phyloP scores from a whole-genome alignment of 2,888 invertebrate species.

The Orchestes rusci region DNA sequence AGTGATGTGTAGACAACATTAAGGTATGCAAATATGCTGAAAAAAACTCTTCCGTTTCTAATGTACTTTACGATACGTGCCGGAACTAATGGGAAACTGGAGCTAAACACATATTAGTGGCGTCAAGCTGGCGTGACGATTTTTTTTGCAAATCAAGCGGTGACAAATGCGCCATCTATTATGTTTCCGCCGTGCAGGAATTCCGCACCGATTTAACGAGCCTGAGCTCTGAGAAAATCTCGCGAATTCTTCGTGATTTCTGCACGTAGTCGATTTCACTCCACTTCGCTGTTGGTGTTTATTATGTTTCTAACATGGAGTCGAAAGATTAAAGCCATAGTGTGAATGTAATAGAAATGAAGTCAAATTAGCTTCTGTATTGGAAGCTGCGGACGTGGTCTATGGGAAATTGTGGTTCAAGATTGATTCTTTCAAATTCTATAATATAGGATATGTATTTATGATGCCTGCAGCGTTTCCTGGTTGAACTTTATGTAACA shows the following conservation, averaged over 20 bases:
- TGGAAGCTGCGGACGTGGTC: not conserved
- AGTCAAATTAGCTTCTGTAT: conserved; percentile 9
- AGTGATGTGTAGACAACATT: no score
- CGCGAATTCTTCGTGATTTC: conserved; percentile 37
- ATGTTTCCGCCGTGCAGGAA: conserved; percentile 36
- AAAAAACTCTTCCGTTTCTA: no score
- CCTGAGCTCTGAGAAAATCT: conserved; percentile 36
- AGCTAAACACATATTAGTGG: no score
- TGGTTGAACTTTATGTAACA: no score
- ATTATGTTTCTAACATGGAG: conserved; percentile 12
- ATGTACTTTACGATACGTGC: no score
- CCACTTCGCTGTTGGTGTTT: conserved; percentile 10
- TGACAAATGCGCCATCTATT: conserved; percentile 18
- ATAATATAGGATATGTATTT: no score
- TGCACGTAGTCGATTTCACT: conserved; percentile 31
- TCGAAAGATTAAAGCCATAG: conserved; percentile 11
- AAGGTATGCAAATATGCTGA: no score
- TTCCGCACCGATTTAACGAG: conserved; percentile 40
- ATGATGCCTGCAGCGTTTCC: no score
- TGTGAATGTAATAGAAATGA: conserved; percentile 13
- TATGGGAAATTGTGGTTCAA: no score
- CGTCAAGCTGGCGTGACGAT: conserved; percentile 13
- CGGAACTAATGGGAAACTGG: no score
- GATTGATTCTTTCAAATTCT: no score
- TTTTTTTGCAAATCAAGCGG: conserved; percentile 7